Percentiles rank a stretch among this genome's conserved stretches.
Conservation (phyloP, 2,888 invertebrate species). For the Loripinus fragilis region DNA sequence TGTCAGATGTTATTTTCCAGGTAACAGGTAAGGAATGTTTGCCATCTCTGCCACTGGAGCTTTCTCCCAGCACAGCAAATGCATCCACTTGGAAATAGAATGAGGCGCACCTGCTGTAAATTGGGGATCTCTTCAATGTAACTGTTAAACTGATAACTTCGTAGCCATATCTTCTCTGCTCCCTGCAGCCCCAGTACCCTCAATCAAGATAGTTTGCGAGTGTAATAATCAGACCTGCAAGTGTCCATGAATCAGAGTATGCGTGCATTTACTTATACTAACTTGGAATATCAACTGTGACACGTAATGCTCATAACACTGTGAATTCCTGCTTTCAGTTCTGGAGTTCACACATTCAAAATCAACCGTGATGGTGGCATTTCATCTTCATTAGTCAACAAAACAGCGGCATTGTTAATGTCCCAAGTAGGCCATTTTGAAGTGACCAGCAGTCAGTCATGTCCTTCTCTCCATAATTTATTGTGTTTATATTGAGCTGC, state of each 20-base stretch:
- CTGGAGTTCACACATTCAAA: background rate
- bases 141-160: background rate
- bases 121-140: background rate
- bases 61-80: conserved; percentile 16
- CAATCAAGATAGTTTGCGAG: background rate
- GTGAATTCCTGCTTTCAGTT: too few species aligned
- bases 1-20: background rate
- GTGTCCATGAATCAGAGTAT: background rate
- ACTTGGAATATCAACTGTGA: background rate
- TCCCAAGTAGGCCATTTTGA: background rate
- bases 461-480: background rate
- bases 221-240: background rate
- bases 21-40: conserved; percentile 27
- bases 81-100: background rate
- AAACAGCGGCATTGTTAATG: background rate
- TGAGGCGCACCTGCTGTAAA: background rate
- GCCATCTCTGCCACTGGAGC: conserved; percentile 1
- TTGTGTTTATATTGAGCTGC: background rate
- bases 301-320: too few species aligned
- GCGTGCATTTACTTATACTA: background rate
- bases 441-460: background rate
- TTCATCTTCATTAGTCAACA: background rate
- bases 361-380: background rate
- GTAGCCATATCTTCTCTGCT: background rate
- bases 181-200: background rate